Evolutionary conservation across 2,797 vertebrate species (phyloP).

Genomic region (Apogon hyalosoma): DNA sequence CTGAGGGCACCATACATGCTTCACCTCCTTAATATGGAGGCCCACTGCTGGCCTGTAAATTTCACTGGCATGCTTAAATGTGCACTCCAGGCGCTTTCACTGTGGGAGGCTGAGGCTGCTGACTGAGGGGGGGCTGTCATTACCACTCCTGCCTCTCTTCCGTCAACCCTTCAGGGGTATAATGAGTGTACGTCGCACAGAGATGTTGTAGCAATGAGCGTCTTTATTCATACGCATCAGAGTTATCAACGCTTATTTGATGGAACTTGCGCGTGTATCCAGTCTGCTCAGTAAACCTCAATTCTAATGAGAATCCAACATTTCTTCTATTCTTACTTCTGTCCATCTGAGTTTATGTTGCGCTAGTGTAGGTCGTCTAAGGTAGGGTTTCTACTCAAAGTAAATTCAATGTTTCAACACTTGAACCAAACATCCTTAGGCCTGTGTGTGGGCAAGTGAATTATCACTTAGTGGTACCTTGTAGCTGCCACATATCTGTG

Average conservation of each 20-base stretch:
- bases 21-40: slow-evolving; percentile 67
- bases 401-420: slow-evolving; percentile 55
- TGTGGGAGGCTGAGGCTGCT: slow-evolving; percentile 70
- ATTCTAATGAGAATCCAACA: slow-evolving; percentile 12
- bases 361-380: slow-evolving; percentile 19
- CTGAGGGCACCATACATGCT: slow-evolving; percentile 69
- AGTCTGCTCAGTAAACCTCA: slow-evolving; percentile 26
- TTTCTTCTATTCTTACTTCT: slow-evolving; percentile 39
- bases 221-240: slow-evolving; percentile 34
- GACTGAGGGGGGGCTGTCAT: slow-evolving; percentile 66
- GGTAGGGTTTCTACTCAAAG: slow-evolving; percentile 27
- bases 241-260: slow-evolving; percentile 7
- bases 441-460: slow-evolving; percentile 61
- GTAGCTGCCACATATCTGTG: slow-evolving; percentile 49
- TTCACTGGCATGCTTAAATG: slow-evolving; percentile 68
- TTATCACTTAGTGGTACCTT: slow-evolving; percentile 41
- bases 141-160: slow-evolving; percentile 55
- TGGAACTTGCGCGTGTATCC: too few relatives aligned
- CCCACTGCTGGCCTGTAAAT: slow-evolving; percentile 70
- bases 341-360: slow-evolving; percentile 16
- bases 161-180: slow-evolving; percentile 28
- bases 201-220: slow-evolving; percentile 24
- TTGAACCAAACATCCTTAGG: slow-evolving; percentile 39
- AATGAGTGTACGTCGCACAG: slow-evolving; percentile 41
- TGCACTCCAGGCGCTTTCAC: slow-evolving; percentile 70